Conservation (phyloP, 2,888 invertebrate species). For the Elmis aenea region DNA sequence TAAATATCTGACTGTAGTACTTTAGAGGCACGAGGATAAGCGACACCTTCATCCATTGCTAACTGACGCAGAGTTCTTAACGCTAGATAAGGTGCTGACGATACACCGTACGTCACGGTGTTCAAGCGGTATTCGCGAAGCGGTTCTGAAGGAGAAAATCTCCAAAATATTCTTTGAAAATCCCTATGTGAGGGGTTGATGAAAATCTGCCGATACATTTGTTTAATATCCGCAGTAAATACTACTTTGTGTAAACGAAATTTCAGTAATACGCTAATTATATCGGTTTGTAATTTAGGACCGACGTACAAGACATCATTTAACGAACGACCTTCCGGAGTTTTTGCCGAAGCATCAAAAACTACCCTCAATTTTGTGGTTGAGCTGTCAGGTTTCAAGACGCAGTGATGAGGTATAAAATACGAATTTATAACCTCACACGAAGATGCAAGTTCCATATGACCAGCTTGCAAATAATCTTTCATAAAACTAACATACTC, state of each 20-base stretch:
- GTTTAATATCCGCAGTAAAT: constrained; percentile 19
- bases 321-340: constrained; percentile 14
- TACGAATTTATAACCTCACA: constrained; percentile 5
- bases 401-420: constrained; percentile 23
- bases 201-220: constrained; percentile 22
- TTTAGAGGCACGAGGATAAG: constrained; percentile 11
- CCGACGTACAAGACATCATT: constrained; percentile 18
- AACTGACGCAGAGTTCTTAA: constrained; percentile 15
- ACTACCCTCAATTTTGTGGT: constrained; percentile 22
- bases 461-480: constrained; percentile 17
- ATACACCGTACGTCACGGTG: constrained; percentile 22
- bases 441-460: constrained; percentile 14
- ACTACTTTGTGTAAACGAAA: constrained; percentile 15
- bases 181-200: constrained; percentile 12
- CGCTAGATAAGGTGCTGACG: constrained; percentile 22
- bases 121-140: constrained; percentile 19
- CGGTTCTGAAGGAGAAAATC: constrained; percentile 8
- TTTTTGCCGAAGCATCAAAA: constrained; percentile 20
- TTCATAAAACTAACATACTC: too few relatives aligned
- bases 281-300: constrained; percentile 14
- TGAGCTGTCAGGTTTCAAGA: constrained; percentile 11
- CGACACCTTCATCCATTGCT: constrained; percentile 11
- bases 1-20: constrained; percentile 16
- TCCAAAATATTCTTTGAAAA: constrained; percentile 20
- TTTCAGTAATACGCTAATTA: constrained; percentile 19